A percentile compares a stretch with the other conserved stretches of the same genome.
Evolutionary conservation across 2,888 invertebrate species (phyloP).

Genomic region (Pollenia amentaria): DNA sequence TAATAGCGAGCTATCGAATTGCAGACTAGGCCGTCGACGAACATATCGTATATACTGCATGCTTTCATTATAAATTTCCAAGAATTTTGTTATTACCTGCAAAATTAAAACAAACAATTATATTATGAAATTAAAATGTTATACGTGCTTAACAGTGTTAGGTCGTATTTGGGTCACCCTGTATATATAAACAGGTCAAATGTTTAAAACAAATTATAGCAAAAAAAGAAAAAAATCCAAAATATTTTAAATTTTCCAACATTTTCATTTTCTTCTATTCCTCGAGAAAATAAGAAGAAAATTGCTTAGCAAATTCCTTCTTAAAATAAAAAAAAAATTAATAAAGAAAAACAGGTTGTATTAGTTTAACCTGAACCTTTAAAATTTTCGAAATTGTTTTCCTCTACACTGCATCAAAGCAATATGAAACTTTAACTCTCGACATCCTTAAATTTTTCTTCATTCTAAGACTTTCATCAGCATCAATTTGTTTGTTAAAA

Average conservation of each 20-base stretch:
- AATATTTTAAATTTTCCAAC: constrained; percentile 23
- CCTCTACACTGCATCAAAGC: not conserved
- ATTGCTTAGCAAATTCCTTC: constrained; percentile 9
- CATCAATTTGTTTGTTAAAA: constrained; percentile 43
- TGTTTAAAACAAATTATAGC: constrained; percentile 27
- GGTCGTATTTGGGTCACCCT: no score
- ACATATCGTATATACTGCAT: no score
- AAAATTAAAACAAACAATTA: no score
- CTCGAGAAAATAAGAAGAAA: not conserved
- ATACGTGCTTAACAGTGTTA: no score
- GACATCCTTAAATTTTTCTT: constrained; percentile 43
- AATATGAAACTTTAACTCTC: constrained; percentile 42
- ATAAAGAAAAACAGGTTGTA: constrained; percentile 65
- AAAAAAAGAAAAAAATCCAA: not conserved
- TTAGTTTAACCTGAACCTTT: constrained; percentile 72
- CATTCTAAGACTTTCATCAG: constrained; percentile 35
- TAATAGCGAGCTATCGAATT: no score
- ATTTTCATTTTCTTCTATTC: not conserved
- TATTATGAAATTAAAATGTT: no score
- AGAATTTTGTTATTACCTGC: no score
- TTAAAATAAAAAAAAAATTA: not conserved
- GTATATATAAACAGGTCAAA: constrained; percentile 35
- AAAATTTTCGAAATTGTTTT: constrained; percentile 57
- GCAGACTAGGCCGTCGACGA: no score
- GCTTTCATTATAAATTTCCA: no score